Conservation (phyloP, 2,797 vertebrate genomes). For the Neopelma chrysocephalum region DNA sequence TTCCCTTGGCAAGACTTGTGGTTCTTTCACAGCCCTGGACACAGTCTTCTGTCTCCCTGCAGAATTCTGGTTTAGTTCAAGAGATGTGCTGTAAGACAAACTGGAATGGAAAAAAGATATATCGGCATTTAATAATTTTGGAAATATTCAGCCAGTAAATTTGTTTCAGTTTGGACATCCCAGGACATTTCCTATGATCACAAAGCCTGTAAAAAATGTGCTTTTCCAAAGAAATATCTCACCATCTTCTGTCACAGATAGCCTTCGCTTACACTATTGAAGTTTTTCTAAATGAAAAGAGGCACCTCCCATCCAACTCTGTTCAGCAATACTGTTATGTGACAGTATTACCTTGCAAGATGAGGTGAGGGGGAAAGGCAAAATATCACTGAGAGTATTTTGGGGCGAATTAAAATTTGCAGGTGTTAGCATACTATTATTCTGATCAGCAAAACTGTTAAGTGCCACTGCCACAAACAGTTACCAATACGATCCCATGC, state of each 20-base stretch:
- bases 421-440: background rate
- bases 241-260: background rate
- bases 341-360: background rate
- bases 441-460: background rate
- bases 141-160: background rate
- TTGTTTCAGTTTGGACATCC: background rate
- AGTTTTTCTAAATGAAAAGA: background rate
- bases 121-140: background rate
- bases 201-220: background rate
- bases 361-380: background rate
- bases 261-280: background rate
- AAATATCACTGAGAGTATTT: background rate
- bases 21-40: background rate
- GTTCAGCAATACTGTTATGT: background rate
- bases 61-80: background rate
- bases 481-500: background rate
- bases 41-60: background rate
- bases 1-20: background rate
- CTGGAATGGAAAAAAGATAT: background rate
- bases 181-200: background rate
- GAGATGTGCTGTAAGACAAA: background rate
- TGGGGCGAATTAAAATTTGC: background rate
- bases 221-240: background rate
- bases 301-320: background rate
- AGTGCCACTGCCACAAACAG: background rate